phyloP scores from a whole-genome alignment of 2,113 vertebrate genomes.

The Chaenocephalus aceratus region DNA sequence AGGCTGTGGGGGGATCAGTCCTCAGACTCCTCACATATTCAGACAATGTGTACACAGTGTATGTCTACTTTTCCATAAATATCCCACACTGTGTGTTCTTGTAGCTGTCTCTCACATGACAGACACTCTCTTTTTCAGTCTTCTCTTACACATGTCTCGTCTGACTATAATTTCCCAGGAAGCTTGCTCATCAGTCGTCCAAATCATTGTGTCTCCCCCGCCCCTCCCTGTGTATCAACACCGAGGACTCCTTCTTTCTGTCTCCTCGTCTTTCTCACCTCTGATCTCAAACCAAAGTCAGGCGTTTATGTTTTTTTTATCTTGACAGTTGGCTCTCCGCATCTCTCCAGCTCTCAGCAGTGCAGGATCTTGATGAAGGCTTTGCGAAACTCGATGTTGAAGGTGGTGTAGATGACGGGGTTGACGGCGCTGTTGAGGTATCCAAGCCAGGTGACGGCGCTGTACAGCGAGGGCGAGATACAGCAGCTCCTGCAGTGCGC shows the following conservation, averaged over 20 bases:
- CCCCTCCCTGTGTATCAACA: neutral
- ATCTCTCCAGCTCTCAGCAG: conserved; percentile 69
- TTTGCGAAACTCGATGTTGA: conserved; percentile 86
- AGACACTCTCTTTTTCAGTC: neutral
- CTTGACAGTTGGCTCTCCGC: neutral
- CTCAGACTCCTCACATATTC: conserved; percentile 18
- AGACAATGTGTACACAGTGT: conserved; percentile 37
- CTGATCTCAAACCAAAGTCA: conserved; percentile 4
- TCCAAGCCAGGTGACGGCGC: conserved; percentile 84
- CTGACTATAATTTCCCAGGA: neutral
- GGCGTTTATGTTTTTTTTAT: neutral
- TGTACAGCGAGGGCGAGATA: conserved; percentile 83
- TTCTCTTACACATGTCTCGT: neutral
- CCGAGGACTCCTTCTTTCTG: neutral
- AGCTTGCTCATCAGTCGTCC: neutral
- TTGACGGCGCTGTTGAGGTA: conserved; percentile 86
- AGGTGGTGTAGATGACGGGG: conserved; percentile 87
- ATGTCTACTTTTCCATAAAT: conserved; percentile 7
- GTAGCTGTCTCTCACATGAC: conserved; percentile 1
- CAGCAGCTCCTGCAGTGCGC: conserved; percentile 84
- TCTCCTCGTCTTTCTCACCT: neutral
- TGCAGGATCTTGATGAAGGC: conserved; percentile 86
- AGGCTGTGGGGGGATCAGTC: neutral
- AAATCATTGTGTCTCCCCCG: neutral
- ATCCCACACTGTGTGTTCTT: conserved; percentile 15